Conservation (phyloP, 2,113 vertebrate genomes). For the Butorides virescens region DNA sequence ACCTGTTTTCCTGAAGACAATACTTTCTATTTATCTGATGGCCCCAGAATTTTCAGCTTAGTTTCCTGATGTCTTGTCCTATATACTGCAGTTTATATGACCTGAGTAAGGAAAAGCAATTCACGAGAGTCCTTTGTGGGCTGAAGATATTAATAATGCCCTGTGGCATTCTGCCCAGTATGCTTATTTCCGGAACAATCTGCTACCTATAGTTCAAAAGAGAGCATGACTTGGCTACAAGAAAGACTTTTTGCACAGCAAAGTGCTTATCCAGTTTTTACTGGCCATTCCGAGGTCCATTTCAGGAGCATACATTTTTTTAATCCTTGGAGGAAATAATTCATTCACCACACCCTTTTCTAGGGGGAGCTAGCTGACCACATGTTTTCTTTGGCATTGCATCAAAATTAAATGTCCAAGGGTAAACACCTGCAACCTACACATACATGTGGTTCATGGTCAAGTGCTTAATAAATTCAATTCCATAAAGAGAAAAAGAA, state of each 20-base stretch:
- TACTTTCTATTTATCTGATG: neutral
- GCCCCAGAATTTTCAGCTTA: neutral
- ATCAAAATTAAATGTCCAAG: neutral
- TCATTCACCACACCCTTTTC: neutral
- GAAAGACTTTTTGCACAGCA: neutral
- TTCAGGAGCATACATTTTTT: neutral
- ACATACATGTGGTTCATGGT: neutral
- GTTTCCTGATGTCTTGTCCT: neutral
- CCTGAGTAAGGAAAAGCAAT: neutral
- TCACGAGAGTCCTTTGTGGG: neutral
- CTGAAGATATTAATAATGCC: neutral
- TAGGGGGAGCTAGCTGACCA: neutral
- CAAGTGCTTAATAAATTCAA: neutral
- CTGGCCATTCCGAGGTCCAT: neutral
- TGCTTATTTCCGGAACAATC: neutral
- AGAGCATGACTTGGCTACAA: neutral
- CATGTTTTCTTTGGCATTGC: neutral
- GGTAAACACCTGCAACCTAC: neutral
- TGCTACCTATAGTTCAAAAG: neutral
- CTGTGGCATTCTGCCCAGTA: neutral
- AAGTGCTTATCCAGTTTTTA: neutral
- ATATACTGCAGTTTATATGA: neutral
- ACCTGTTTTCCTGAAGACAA: neutral
- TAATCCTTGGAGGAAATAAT: neutral
- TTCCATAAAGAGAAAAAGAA: neutral